Base-by-base conservation (phyloP, 2,797 vertebrate genomes). In the Anniella stebbinsi region DNA sequence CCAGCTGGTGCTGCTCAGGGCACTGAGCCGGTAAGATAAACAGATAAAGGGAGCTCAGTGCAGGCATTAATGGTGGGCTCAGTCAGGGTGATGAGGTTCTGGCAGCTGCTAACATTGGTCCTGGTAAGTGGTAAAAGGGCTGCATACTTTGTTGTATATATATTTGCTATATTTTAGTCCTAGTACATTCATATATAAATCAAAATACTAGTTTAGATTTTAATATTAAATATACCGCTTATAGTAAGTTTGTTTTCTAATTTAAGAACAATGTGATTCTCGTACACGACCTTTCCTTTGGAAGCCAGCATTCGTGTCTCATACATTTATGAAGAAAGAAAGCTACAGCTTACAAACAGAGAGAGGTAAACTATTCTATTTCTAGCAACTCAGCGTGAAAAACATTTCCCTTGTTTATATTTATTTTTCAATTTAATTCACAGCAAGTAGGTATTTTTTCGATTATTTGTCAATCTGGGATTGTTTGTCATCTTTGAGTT, bases 311-410 rank as follows among this genome's bases (percentile, higher is more conserved):
- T 95, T 95, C 89, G 85, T 69, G 30, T 67, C 88, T 78, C 45
- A 76, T 17, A 48, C 86, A 18, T 36, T 80, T 87, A 91, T 86
- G 57, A 94, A 91, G 80, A 95, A 95, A 81, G 92, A 90, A 89
- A 89, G 54, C 66, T 91, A 76, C 80, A 85, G 87, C 89, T 95
- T 95, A 77, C 63, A 88, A 72, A 94, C 89, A 33, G 84, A 89
- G 38, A 57, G 88, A 97, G 97, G 97, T 97, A 97, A 96, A 92
- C 93, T 84, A 93, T 90, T 96, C 88, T 92, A 36, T 83, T 88
- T 86, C 38, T 80, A 84, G 91, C 88, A 91, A 66, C 88, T 54
- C 25, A 91, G 33, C 77, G 84, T 87, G 72, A 90, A 91, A 89
- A 78, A 63, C 88, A 86, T 90, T 95, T 93, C 17, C 86, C 48